A percentile compares a stretch with the other conserved stretches of the same genome.
phyloP scores from a whole-genome alignment of 2,888 invertebrate genomes.

The Plutella xylostella region DNA sequence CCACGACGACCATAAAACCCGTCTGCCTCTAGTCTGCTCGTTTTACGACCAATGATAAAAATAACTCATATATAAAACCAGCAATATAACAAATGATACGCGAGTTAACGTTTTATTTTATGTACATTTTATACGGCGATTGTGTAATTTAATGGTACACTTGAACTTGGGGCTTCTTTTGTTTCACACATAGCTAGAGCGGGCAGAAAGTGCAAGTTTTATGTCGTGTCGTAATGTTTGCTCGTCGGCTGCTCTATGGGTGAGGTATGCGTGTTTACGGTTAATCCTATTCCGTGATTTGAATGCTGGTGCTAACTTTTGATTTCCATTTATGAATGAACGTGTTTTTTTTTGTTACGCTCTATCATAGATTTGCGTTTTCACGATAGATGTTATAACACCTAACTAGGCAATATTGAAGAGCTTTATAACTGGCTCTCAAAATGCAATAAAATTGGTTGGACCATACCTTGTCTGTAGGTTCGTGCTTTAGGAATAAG shows the following conservation, averaged over 20 bases:
- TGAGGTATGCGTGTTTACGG: too few relatives aligned
- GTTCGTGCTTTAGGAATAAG: too few relatives aligned
- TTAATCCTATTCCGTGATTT: too few relatives aligned
- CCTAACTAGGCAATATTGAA: too few relatives aligned
- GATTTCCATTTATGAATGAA: too few relatives aligned
- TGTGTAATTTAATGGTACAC: conserved; percentile 64
- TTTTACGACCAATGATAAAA: conserved; percentile 64
- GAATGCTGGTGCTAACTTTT: too few relatives aligned
- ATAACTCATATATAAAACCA: conserved; percentile 42
- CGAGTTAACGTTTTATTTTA: conserved; percentile 25
- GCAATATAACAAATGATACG: conserved; percentile 42
- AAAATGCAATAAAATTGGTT: too few relatives aligned
- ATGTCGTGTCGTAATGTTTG: conserved; percentile 58
- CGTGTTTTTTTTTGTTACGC: too few relatives aligned
- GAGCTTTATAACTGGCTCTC: too few relatives aligned
- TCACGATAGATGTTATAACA: too few relatives aligned
- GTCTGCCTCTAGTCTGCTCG: conserved; percentile 60
- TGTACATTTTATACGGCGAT: conserved; percentile 38
- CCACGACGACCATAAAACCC: conserved; percentile 39
- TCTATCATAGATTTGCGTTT: too few relatives aligned
- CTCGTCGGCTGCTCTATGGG: conserved; percentile 28
- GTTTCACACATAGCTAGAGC: conserved; percentile 66
- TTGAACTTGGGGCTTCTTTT: conserved; percentile 67
- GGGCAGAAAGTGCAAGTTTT: conserved; percentile 39
- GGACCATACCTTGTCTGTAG: too few relatives aligned